phyloP scores from a whole-genome alignment of 2,797 vertebrate genomes.

The Characodon lateralis region DNA sequence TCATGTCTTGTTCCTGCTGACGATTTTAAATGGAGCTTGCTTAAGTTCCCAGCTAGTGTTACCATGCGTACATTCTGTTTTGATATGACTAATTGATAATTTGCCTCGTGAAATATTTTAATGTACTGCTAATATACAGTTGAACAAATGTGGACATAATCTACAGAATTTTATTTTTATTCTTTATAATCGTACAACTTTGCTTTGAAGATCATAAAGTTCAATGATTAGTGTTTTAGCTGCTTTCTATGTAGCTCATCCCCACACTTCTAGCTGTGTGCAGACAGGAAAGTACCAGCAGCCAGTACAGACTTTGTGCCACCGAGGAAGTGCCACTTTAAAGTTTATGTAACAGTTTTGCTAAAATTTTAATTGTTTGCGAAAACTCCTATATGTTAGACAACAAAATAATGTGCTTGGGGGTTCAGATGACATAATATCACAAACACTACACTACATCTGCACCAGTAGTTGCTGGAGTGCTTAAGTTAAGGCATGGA shows the following conservation, averaged over 20 bases:
- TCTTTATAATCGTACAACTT: no score
- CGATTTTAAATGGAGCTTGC: background rate
- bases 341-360: background rate
- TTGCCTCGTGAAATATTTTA: background rate
- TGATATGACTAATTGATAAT: background rate
- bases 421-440: background rate
- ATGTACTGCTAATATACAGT: background rate
- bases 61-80: background rate
- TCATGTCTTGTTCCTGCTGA: background rate
- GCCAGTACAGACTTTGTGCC: background rate
- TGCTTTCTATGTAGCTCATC: background rate
- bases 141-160: background rate
- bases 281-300: background rate
- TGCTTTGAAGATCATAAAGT: no score
- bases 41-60: background rate
- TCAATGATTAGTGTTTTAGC: background rate
- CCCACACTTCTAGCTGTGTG: background rate
- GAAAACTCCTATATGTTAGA: no score
- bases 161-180: no score
- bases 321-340: background rate
- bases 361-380: no score
- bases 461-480: background rate
- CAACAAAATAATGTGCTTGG: background rate
- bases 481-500: no score
- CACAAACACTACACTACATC: background rate